These are phyloP conservation scores for Avahi laniger DNA, from an alignment of 2,797 vertebrate genomes.

Conservation along the genomic window DNA sequence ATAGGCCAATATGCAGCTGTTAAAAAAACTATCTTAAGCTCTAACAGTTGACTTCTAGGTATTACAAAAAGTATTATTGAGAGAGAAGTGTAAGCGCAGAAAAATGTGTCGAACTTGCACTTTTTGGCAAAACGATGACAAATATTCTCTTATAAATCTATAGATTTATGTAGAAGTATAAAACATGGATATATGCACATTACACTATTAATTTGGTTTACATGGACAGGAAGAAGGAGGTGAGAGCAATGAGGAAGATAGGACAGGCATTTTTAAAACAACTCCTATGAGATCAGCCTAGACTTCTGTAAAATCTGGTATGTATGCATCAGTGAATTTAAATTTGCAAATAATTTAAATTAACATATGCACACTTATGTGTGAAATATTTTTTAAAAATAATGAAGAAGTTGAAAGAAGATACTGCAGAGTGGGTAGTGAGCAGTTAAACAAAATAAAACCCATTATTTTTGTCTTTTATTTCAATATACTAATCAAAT, in stretches of 20 bases:
- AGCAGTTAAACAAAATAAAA: background rate
- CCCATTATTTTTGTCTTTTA: background rate
- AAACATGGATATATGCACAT: background rate
- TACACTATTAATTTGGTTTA: background rate
- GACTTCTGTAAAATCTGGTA: background rate
- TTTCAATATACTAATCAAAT: background rate
- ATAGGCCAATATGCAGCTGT: background rate
- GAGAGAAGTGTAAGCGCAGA: background rate
- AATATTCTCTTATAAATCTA: background rate
- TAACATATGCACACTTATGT: too few relatives aligned
- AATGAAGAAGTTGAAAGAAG: background rate
- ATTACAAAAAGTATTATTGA: background rate
- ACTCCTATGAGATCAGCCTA: background rate
- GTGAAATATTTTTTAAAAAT: background rate
- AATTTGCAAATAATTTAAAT: background rate
- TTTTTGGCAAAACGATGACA: background rate
- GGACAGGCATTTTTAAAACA: background rate
- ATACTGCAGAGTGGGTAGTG: background rate
- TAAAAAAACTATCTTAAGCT: background rate
- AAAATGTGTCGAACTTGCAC: background rate
- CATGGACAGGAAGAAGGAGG: background rate
- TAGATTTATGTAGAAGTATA: background rate
- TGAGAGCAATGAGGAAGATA: background rate
- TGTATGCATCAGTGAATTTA: background rate
- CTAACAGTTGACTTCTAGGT: background rate